A percentile compares a stretch with the other conserved stretches of the same genome.
phyloP scores from a whole-genome alignment of 2,797 vertebrate genomes.

The Orientallactaga sibirica region DNA sequence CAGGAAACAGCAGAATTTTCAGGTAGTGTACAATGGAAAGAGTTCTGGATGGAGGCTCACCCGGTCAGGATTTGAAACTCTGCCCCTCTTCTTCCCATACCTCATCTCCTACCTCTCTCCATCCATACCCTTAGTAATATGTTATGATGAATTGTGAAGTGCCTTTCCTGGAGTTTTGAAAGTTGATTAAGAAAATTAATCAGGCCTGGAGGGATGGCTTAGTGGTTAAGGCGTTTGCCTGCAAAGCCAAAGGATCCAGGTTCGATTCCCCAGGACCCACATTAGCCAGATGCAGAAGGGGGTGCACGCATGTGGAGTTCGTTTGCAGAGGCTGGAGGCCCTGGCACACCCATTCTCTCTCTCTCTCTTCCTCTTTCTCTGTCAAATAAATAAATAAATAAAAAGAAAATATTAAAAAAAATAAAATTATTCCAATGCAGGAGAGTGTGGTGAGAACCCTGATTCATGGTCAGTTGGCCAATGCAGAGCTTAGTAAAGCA shows the following conservation, averaged over 20 bases:
- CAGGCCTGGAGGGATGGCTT: no score
- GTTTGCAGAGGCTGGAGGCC: no score
- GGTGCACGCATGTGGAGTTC: no score
- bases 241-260: no score
- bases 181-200: not conserved
- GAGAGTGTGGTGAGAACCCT: not conserved
- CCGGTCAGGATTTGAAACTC: not conserved
- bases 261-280: no score
- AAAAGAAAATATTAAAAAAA: no score
- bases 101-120: not conserved
- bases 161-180: not conserved
- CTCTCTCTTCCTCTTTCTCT: no score
- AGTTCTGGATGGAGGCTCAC: not conserved
- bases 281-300: no score
- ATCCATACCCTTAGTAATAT: not conserved
- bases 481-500: not conserved
- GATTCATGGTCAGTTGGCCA: not conserved
- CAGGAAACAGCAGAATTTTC: not conserved
- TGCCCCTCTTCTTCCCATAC: not conserved
- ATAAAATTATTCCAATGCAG: not conserved
- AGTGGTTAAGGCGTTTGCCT: no score
- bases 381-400: no score
- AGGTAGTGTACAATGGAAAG: not conserved
- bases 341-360: no score
- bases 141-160: not conserved